A percentile compares a stretch with the other conserved stretches of the same genome.
Evolutionary conservation across 1,140 invertebrate genomes (phyloP).

Genomic region (Oncopeltus fasciatus): DNA sequence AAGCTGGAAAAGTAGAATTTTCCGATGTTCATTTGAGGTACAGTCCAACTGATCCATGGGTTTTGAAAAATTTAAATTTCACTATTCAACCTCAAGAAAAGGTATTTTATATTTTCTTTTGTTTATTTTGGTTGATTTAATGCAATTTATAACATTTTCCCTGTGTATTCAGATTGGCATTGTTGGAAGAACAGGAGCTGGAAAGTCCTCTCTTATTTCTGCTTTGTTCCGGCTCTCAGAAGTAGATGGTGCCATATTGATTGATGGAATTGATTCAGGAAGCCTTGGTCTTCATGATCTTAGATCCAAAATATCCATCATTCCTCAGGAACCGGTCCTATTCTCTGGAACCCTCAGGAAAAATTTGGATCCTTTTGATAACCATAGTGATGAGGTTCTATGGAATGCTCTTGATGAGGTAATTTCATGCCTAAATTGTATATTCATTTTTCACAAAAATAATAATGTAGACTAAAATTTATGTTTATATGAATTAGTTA

Average conservation of each 20-base stretch:
- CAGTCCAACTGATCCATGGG: slow-evolving; percentile 40
- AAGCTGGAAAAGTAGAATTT: slow-evolving; percentile 38
- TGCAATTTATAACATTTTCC: not conserved
- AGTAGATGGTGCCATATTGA: slow-evolving; percentile 39
- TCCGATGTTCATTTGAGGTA: slow-evolving; percentile 51
- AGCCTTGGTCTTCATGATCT: slow-evolving; percentile 51
- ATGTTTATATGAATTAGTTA: no score
- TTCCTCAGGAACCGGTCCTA: slow-evolving; percentile 59
- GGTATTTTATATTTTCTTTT: slow-evolving; percentile 19
- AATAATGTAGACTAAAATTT: no score
- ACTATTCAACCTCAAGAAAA: slow-evolving; percentile 32
- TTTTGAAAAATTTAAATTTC: slow-evolving; percentile 44
- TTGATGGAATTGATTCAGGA: slow-evolving; percentile 52
- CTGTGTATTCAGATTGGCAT: slow-evolving; percentile 17
- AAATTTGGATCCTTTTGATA: slow-evolving; percentile 71
- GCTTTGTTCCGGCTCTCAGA: slow-evolving; percentile 62
- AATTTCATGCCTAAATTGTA: no score
- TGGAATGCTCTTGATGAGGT: slow-evolving; percentile 44
- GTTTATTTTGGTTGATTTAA: not conserved
- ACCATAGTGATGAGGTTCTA: slow-evolving; percentile 34
- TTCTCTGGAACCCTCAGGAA: slow-evolving; percentile 66
- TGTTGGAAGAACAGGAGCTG: slow-evolving; percentile 69
- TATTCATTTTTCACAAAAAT: no score
- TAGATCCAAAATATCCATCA: slow-evolving; percentile 60
- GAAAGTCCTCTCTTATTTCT: slow-evolving; percentile 76